Evolutionary conservation across 2,113 vertebrate genomes (phyloP).

Genomic region (Pipra filicauda): DNA sequence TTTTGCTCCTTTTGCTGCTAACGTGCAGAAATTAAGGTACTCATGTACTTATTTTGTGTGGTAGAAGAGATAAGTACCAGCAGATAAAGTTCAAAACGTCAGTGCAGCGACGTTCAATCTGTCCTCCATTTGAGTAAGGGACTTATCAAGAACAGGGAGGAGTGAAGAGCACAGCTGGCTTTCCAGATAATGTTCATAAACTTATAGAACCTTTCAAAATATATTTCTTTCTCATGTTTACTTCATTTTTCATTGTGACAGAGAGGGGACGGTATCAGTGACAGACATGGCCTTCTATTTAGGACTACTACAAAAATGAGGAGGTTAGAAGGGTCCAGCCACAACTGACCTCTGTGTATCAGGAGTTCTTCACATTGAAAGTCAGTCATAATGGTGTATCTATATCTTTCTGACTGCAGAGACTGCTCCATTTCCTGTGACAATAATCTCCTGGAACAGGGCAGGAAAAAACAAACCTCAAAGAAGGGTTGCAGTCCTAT

Average conservation of each 20-base stretch:
- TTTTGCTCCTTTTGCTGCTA: neutral
- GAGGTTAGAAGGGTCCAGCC: neutral
- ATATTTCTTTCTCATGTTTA: neutral
- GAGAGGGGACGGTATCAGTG: neutral
- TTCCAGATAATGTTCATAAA: conserved; percentile 56
- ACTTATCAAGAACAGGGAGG: conserved; percentile 14
- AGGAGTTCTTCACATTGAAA: neutral
- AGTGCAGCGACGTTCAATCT: neutral
- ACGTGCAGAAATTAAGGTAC: conserved; percentile 31
- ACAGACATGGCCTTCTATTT: neutral
- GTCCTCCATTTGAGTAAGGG: neutral
- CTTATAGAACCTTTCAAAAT: conserved; percentile 31
- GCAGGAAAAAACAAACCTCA: conserved; percentile 5
- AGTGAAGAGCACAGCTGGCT: conserved; percentile 23
- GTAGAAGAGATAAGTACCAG: conserved; percentile 18
- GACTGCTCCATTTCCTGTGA: neutral
- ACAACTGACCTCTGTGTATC: neutral
- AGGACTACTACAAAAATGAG: neutral
- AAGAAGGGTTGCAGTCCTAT: neutral
- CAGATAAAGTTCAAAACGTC: conserved; percentile 47
- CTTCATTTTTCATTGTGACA: neutral
- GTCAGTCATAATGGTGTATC: neutral
- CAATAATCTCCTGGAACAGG: conserved; percentile 7
- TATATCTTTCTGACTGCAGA: neutral
- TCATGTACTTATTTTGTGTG: neutral